Percentiles rank a stretch among this genome's conserved stretches.
Evolutionary conservation across 2,797 vertebrate species (phyloP).

Genomic region (Octomys mimax): DNA sequence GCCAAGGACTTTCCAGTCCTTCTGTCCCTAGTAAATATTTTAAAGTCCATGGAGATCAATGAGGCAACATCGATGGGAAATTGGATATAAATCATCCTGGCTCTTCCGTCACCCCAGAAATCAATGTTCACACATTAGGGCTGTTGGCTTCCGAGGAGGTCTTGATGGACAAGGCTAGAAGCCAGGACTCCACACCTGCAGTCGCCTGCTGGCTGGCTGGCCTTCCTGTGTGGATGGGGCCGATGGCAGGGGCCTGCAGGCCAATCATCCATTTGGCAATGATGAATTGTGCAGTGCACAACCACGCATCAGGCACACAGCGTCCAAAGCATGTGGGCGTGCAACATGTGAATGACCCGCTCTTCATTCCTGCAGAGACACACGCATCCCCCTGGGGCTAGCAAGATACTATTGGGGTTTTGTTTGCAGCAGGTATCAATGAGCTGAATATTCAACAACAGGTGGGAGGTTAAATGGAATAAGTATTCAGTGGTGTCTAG

Average conservation of each 20-base stretch:
- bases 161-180: constrained; percentile 88
- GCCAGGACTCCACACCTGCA: constrained; percentile 83
- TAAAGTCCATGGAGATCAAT: constrained; percentile 93
- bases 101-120: constrained; percentile 92
- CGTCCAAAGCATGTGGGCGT: neutral
- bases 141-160: constrained; percentile 94
- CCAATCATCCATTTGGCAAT: neutral
- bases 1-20: constrained; percentile 49
- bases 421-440: neutral
- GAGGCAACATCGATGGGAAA: constrained; percentile 93
- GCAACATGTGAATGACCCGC: neutral
- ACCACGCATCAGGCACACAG: neutral
- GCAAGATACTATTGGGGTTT: neutral
- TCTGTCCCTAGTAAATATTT: constrained; percentile 89
- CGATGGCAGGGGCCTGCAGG: neutral
- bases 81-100: constrained; percentile 93
- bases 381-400: neutral
- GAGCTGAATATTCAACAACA: neutral
- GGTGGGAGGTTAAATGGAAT: neutral
- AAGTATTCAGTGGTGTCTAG: neutral
- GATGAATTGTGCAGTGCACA: neutral
- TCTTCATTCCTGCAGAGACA: neutral
- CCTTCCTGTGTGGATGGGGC: constrained; percentile 46
- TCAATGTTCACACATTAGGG: constrained; percentile 98
- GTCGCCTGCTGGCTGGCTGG: constrained; percentile 50